Evolutionary conservation across 2,797 vertebrate species (phyloP), one percentile per base, ranked within the genome.

Genomic region (Lagocephalus sceleratus): DNA sequence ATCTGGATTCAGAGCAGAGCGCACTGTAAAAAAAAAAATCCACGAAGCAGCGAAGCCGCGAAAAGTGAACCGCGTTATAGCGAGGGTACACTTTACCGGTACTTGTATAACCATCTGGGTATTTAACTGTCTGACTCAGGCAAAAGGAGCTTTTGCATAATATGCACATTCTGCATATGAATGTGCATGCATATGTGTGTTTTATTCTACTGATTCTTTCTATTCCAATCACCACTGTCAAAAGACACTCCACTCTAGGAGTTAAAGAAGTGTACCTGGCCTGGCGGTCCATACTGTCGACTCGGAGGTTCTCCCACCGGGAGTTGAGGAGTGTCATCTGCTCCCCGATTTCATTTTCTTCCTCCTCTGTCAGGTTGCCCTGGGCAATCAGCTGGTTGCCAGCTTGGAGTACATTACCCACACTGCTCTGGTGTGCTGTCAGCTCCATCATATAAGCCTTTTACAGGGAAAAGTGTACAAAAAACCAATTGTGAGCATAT

Each of bases 371-470:
- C 58, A 99, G 88, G 76, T 90, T 92, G 43, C 95, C 94, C 73
- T 98, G 94, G 15, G 94, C 92, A 23, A 98, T 94, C 65, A 99
- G 87, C 32, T 97, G 97, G 87, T 95, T 98, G 14, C 97, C 97
- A 0, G 92, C 95, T 79, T 98, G 95, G 42, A 99, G 92, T 64
- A 99, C 94, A 0, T 88, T 96, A 21, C 97, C 97, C 72, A 99
- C 97, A 0, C 92, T 98, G 90, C 97, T 98, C 91, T 99, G 97
- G 79, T 98, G 97, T 0, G 94, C 94, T 0, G 97, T 99, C 68
- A 99, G 85, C 81, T 98, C 94, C 97, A 99, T 97, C 97, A 99
- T 99, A 57, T 98, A 98, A 60, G 66, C 76, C 96, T 97, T 9
- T 29, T 29, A 29, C 29, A 29, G 41, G 19, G 14, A 48, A n/a